Evolutionary conservation across 2,797 vertebrate species (phyloP).

Genomic region (Phoxinus dragarum): DNA sequence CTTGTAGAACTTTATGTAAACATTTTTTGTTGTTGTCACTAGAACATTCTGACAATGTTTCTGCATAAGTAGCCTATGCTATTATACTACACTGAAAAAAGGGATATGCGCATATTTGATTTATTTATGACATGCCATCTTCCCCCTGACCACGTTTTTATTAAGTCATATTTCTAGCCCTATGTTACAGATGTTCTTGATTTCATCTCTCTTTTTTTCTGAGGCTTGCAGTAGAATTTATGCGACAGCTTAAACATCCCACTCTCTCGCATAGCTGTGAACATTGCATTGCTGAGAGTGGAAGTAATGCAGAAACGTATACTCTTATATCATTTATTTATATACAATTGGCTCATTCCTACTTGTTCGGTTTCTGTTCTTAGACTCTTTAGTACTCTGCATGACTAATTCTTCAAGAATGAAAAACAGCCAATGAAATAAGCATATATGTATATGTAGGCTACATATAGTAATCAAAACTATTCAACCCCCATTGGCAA

Average conservation of each 20-base stretch:
- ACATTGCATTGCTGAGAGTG: background rate
- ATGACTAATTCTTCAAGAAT: background rate
- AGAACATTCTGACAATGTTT: background rate
- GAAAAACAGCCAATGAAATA: no score
- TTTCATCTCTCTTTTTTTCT: background rate
- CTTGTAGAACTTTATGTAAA: background rate
- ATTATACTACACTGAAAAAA: background rate
- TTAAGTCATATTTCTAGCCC: background rate
- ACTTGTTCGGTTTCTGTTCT: background rate
- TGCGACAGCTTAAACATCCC: background rate
- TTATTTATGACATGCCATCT: background rate
- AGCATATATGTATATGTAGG: no score
- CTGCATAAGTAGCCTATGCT: background rate
- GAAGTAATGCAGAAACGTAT: background rate
- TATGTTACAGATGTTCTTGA: constrained; percentile 10
- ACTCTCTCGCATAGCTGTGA: background rate
- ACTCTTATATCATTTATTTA: background rate
- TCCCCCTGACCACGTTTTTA: background rate
- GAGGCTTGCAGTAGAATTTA: background rate
- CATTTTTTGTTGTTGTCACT: background rate
- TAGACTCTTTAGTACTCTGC: background rate
- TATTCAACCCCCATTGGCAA: no score
- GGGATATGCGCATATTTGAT: background rate
- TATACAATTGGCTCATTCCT: background rate
- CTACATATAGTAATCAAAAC: no score